phyloP scores from a whole-genome alignment of 35 echinoderm and acorn worm genomes.

The Lytechinus pictus region DNA sequence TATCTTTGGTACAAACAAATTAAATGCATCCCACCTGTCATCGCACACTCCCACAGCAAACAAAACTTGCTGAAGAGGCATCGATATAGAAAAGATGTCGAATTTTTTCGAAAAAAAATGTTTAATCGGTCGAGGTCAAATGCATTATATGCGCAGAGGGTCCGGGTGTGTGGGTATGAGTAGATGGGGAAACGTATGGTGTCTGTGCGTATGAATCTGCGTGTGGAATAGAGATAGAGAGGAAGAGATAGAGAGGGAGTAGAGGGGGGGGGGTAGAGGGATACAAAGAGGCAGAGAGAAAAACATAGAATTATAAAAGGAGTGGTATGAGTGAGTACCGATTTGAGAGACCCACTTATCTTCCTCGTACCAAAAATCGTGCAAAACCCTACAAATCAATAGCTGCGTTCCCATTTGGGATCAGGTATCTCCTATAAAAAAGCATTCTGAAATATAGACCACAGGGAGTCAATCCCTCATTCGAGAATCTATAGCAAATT shows the following conservation, averaged over 20 bases:
- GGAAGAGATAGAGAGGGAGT: not conserved
- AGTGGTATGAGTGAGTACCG: not conserved
- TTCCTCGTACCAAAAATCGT: not conserved
- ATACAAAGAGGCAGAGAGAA: not conserved
- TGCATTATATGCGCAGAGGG: no score
- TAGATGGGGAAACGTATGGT: no score
- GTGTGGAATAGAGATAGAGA: not conserved
- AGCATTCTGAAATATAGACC: not conserved
- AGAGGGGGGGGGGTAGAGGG: not conserved
- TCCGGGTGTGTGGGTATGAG: no score
- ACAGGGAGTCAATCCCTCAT: not conserved
- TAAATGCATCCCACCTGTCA: no score
- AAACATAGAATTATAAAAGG: not conserved
- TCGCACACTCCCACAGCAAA: no score
- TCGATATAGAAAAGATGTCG: no score
- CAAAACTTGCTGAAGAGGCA: no score
- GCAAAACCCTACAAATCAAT: not conserved
- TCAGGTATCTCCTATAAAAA: not conserved
- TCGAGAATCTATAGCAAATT: not conserved
- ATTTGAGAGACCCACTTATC: not conserved
- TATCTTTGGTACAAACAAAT: no score
- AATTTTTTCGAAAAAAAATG: no score
- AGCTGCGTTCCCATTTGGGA: not conserved
- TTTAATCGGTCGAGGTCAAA: no score
- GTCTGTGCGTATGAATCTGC: no score